Evolutionary conservation across 1,140 invertebrate genomes (phyloP), one percentile per base, ranked within the genome.

Genomic region (Drosophila guanche): DNA sequence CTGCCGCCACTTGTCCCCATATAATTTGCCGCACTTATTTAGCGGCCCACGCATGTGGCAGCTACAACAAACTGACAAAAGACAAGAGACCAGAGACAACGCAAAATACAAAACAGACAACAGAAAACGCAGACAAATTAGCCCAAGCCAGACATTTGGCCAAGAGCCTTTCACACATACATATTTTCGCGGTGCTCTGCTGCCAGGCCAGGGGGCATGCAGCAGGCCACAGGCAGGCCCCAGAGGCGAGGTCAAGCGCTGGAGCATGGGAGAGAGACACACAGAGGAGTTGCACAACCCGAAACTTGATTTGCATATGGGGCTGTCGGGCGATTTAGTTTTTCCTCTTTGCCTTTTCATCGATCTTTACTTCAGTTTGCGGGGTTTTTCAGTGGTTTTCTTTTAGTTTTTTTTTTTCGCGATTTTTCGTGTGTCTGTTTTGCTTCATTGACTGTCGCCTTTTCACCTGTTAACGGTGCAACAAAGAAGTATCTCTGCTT

Each of bases 21-120:
- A 85, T 85, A 85, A 85, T 85, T 85, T 85, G 77, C 81, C 74
- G 81, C 81, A 86, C 81, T 85, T 86, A 85, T 85, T 85, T 85
- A 85, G 57, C 81, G 29, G 25, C 81, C 81, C 84, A 85, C 81
- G 81, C 81, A 80, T 56, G 48, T 59, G 47, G 22, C 33, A 41
- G 6, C 42, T 10, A 4, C 33, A 37, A 3, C 16, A 37, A 37
- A 50, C 8, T 22, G 33, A 74, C 42, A 33, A 68, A 56, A 66
- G 67, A 47, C 10, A 40, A 10, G 65, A 12, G 16, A 55, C 20
- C n/a, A 50, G 42, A 42, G 29, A 5, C n/a, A 14, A 45, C 52
- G 55, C 43, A 42, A 20, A 63, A 10, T 53, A 33, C 7, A 33
- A 29, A 29, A 63, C 27, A 47, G 52, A 69, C 53, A 75, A 70